Evolutionary conservation across 2,113 vertebrate genomes (phyloP).

Genomic region (Murina feae): DNA sequence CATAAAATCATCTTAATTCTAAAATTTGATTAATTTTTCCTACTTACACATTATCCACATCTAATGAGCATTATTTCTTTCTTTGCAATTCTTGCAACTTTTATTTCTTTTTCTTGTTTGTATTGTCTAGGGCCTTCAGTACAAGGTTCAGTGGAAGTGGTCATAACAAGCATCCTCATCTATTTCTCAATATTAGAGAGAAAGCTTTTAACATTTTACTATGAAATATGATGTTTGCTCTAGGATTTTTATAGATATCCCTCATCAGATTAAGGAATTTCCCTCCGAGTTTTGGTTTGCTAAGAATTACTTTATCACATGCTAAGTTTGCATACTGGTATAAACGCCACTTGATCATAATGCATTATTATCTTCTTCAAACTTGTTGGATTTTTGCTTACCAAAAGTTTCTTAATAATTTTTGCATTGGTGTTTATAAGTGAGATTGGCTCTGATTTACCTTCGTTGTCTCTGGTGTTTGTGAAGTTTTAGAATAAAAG

Average conservation of each 20-base stretch:
- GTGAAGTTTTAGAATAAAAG: not conserved
- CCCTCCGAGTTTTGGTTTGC: not conserved
- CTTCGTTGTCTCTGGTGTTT: not conserved
- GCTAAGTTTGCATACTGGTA: not conserved
- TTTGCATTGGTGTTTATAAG: not conserved
- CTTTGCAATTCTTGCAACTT: not conserved
- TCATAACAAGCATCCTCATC: not conserved
- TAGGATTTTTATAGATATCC: not conserved
- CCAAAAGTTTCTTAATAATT: not conserved
- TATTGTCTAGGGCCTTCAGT: not conserved
- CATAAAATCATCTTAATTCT: not conserved
- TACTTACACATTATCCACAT: not conserved
- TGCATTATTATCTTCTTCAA: not conserved
- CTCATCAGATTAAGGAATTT: not conserved
- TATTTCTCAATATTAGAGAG: not conserved
- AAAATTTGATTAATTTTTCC: not conserved
- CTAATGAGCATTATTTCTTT: not conserved
- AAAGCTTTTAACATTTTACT: not conserved
- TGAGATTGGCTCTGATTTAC: not conserved
- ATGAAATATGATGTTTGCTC: not conserved
- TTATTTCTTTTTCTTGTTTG: not conserved
- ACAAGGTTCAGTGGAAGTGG: not conserved
- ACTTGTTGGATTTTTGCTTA: not conserved
- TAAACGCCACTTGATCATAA: not conserved
- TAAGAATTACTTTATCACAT: slow-evolving; percentile 8